Base-by-base conservation (phyloP, 2,113 vertebrate genomes). In the Pygoscelis antarcticus region DNA sequence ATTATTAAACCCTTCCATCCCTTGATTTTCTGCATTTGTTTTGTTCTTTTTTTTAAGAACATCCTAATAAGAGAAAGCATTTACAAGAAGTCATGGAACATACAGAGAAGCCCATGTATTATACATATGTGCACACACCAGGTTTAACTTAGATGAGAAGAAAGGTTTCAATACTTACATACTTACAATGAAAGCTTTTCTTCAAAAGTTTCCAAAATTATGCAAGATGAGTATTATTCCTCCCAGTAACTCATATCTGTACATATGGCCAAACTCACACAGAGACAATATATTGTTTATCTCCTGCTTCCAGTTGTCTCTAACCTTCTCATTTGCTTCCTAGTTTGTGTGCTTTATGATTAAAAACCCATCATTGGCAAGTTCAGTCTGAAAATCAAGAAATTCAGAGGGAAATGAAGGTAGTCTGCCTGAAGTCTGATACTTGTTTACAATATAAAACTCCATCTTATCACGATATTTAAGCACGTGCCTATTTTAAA, bases 31-130 rank as follows among this genome's bases (percentile, higher is more conserved):
- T 54, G 23, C 4, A 65, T 20, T 49, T 40, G 4, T 44, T 54
- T 60, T 29, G 9, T 38, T 83, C 12, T 55, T 62, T 32, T 83
- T 58, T 36, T n/a, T 42, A 44, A 58, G 34, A 66, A 26, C 8
- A 19, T n/a, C 4, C 49, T 64, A 17, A 26, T 47, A 10, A 72
- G 30, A 54, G 23, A 58, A 83, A 54, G 17, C 12, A 55, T 75
- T 87, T 44, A 25, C 13, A 62, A 85, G 42, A 49, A 62, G 25
- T 44, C 42, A 11, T 32, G 13, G n/a, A 61, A 34, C 9, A 22
- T 62, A 38, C 0, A 4, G 22, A 34, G 25, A 64, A 44, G 16
- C 7, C 19, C n/a, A 62, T 1, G 3, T 57, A 3, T 29, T 15
- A 47, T 12, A 11, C 20, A 12, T 25, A 42, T 26, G 14, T 38